Conservation (phyloP, 2,888 invertebrate species). For the Nephrotoma flavescens region DNA sequence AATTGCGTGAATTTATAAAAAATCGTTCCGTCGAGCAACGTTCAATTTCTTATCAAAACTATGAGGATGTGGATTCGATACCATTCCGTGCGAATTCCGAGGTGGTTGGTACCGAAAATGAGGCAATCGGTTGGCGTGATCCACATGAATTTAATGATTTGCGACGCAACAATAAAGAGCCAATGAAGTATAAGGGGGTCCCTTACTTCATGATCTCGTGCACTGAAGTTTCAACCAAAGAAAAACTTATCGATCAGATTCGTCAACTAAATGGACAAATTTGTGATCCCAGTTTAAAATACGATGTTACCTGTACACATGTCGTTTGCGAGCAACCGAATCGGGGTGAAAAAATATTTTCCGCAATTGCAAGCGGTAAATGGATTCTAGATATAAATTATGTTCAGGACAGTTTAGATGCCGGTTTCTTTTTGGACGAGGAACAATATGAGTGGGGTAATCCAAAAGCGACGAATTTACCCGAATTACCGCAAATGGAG, state of each 20-base stretch:
- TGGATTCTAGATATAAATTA: slow-evolving; percentile 79
- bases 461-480: slow-evolving; percentile 38
- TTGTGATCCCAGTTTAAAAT: slow-evolving; percentile 29
- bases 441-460: slow-evolving; percentile 78
- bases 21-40: slow-evolving; percentile 20
- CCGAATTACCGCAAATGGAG: slow-evolving; percentile 32
- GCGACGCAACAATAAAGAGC: slow-evolving; percentile 15
- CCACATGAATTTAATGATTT: slow-evolving; percentile 27
- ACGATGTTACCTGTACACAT: slow-evolving; percentile 55
- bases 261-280: slow-evolving; percentile 14
- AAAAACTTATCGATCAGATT: slow-evolving; percentile 7
- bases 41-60: not conserved
- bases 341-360: slow-evolving; percentile 77
- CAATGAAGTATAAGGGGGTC: slow-evolving; percentile 21
- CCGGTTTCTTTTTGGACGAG: slow-evolving; percentile 51
- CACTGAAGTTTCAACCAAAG: slow-evolving; percentile 11
- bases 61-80: slow-evolving; percentile 9
- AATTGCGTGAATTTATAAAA: slow-evolving; percentile 26
- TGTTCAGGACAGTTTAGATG: slow-evolving; percentile 47
- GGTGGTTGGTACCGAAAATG: slow-evolving; percentile 32
- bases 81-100: slow-evolving; percentile 8
- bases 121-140: slow-evolving; percentile 61
- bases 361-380: slow-evolving; percentile 73
- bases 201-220: slow-evolving; percentile 29
- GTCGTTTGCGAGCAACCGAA: slow-evolving; percentile 57